phyloP scores from a whole-genome alignment of 1,140 invertebrate genomes.

The Harlomillsia oculata region DNA sequence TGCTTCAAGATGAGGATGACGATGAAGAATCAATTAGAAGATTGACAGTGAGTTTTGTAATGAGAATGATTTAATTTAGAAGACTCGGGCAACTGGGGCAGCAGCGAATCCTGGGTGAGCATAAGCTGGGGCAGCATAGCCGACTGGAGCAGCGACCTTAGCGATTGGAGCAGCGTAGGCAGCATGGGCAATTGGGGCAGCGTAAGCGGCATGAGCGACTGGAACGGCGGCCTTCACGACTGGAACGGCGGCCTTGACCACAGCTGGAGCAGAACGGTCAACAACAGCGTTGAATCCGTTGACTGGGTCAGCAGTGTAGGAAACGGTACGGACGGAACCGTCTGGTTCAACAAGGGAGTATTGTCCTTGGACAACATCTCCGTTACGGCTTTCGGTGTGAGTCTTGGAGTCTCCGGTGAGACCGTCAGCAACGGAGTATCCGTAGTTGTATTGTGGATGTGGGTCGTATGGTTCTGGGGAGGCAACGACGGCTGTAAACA shows the following conservation, averaged over 20 bases:
- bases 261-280: constrained; percentile 43
- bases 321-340: constrained; percentile 57
- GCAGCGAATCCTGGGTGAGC: constrained; percentile 5
- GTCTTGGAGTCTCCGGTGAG: constrained; percentile 36
- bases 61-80: no score
- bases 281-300: constrained; percentile 59
- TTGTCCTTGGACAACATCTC: constrained; percentile 27
- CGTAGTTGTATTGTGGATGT: constrained; percentile 27
- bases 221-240: constrained; percentile 2
- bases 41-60: no score
- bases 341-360: constrained; percentile 45
- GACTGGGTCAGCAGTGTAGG: constrained; percentile 63
- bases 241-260: constrained; percentile 4
- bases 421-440: constrained; percentile 24
- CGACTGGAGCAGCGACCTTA: constrained; percentile 6
- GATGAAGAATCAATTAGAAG: no score
- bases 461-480: constrained; percentile 25
- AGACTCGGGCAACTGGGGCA: constrained; percentile 11
- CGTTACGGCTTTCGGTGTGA: constrained; percentile 12
- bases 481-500: not conserved
- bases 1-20: no score
- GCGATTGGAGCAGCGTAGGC: not conserved
- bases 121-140: constrained; percentile 7
- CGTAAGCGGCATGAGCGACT: not conserved
- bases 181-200: constrained; percentile 9